Percentiles rank a stretch among this genome's conserved stretches.
Conservation (phyloP, 2,888 invertebrate species). For the Andrena bucephala region DNA sequence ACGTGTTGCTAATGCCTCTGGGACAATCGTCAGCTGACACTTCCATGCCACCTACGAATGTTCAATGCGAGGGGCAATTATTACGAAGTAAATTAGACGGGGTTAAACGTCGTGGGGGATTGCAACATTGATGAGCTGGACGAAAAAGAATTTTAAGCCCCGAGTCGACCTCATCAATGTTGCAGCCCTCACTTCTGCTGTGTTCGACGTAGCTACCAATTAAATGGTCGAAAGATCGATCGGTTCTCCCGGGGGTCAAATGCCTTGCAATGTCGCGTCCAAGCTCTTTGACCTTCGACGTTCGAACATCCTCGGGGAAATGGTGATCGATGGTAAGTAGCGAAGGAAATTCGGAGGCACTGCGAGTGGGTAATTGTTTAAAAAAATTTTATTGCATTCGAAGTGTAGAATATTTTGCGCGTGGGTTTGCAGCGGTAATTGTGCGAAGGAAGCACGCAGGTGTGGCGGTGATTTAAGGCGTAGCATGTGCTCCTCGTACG, state of each 20-base stretch:
- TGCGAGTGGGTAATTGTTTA: no score
- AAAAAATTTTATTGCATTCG: not conserved
- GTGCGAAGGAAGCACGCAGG: constrained; percentile 28
- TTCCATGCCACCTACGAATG: constrained; percentile 69
- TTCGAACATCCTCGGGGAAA: not conserved
- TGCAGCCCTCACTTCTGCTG: constrained; percentile 44
- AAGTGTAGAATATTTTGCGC: not conserved
- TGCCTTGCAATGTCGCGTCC: constrained; percentile 5
- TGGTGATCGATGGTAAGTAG: not conserved
- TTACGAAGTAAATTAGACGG: constrained; percentile 72
- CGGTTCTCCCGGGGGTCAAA: constrained; percentile 30
- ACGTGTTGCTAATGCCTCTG: constrained; percentile 67
- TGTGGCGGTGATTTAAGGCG: constrained; percentile 44
- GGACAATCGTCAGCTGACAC: constrained; percentile 73
- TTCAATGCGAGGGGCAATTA: constrained; percentile 72
- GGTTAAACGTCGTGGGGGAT: constrained; percentile 6
- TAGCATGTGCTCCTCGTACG: constrained; percentile 29
- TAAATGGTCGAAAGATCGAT: constrained; percentile 68
- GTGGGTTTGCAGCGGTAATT: not conserved
- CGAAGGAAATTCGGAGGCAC: not conserved
- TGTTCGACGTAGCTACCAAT: constrained; percentile 51
- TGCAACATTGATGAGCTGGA: constrained; percentile 49
- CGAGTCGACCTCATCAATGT: constrained; percentile 65
- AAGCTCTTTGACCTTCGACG: constrained; percentile 48
- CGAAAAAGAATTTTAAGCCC: constrained; percentile 37